Conservation (phyloP, 2,113 vertebrate genomes). For the Eulacestoma nigropectus region DNA sequence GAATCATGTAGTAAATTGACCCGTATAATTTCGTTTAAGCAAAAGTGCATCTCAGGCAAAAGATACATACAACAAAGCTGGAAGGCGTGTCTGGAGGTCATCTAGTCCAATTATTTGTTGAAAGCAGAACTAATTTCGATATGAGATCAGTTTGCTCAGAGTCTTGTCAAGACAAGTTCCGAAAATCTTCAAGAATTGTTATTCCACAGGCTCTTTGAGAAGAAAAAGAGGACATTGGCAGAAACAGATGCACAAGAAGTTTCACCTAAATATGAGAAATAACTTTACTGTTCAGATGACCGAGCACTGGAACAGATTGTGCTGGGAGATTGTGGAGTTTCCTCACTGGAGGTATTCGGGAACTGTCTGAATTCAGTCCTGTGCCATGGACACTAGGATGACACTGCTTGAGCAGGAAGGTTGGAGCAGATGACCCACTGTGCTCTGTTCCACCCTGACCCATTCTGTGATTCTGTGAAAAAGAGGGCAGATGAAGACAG, state of each 20-base stretch:
- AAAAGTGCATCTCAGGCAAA: neutral
- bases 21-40: neutral
- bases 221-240: neutral
- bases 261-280: neutral
- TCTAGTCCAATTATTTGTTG: neutral
- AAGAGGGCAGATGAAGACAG: neutral
- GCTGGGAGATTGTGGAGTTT: neutral
- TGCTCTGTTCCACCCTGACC: neutral
- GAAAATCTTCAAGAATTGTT: neutral
- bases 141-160: neutral
- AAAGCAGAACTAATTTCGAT: neutral
- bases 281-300: neutral
- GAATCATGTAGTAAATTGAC: neutral
- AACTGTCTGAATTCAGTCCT: neutral
- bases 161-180: neutral
- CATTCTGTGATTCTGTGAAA: neutral
- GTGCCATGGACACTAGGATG: neutral
- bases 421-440: neutral
- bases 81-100: neutral
- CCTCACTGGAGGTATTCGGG: neutral
- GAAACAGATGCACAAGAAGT: neutral
- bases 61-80: neutral
- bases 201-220: neutral
- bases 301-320: fast-evolving
- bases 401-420: neutral